Evolutionary conservation across 2,797 vertebrate species (phyloP), one percentile per base, ranked within the genome.

Genomic region (Microctenopoma lineatum): DNA sequence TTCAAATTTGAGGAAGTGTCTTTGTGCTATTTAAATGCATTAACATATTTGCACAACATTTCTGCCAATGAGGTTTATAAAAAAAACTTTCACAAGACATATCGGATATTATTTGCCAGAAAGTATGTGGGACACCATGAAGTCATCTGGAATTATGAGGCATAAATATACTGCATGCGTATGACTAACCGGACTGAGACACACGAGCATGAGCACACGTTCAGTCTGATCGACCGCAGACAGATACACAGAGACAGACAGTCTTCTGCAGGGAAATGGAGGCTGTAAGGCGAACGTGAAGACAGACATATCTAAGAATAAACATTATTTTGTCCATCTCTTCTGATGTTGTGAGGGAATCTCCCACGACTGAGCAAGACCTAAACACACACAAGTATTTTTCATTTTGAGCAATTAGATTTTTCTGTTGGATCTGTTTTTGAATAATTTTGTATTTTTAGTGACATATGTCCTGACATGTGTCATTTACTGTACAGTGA

Each of bases 341-440:
- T 84, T 88, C 74, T 72, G 46, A 79, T 91, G 82, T 90, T 79
- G 78, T 84, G 74, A 80, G 84, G 80, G 72, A 84, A 77, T 79
- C 71, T 57, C 47, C 63, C 75, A 75, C 48, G 65, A 65, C 87
- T 91, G 56, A 81, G 85, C 71, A 66, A 73, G 66, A 81, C 26
- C 58, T 45, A 34, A 79, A 89, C 66, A 78, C 77, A 84, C 78
- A 79, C 68, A 84, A 69, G 60, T 6, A 26, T 77, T 80, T 79
- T 73, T 64, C 65, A 63, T 34, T 14, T 0, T 18, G 46, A 5
- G 32, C 14, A 44, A 8, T 52, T 38, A 10, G 39, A 45, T 58
- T 48, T 21, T 15, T 68, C 34, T 41, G 8, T 56, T 44, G 32
- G 15, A 46, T 60, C 21, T 13, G 56, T 68, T 74, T 21, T 73